phyloP scores from a whole-genome alignment of 2,888 invertebrate genomes.

The Caradrina clavipalpis region DNA sequence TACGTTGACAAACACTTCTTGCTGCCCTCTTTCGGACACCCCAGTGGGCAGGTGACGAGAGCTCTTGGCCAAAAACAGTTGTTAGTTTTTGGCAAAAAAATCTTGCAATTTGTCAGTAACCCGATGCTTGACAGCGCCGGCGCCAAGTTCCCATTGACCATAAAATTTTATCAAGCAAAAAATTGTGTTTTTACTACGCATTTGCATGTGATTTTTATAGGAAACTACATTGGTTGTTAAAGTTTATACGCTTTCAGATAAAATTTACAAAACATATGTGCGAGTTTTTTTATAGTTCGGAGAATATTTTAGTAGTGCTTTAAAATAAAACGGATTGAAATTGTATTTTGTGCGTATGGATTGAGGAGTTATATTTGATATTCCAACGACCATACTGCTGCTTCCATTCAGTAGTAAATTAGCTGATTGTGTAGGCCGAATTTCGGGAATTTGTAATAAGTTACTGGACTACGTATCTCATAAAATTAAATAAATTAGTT shows the following conservation, averaged over 20 bases:
- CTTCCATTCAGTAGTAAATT: too few species aligned
- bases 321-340: slow-evolving; percentile 10
- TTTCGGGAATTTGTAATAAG: too few species aligned
- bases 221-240: slow-evolving; percentile 54
- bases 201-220: slow-evolving; percentile 62
- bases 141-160: slow-evolving; percentile 62
- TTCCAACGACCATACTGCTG: too few species aligned
- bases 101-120: slow-evolving; percentile 59
- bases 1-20: slow-evolving; percentile 36
- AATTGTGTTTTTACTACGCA: slow-evolving; percentile 50
- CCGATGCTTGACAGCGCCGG: slow-evolving; percentile 65
- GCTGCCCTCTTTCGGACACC: slow-evolving; percentile 28
- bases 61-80: slow-evolving; percentile 43
- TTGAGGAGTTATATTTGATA: too few species aligned
- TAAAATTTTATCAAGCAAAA: slow-evolving; percentile 66
- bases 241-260: slow-evolving; percentile 50
- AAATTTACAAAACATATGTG: slow-evolving; percentile 46
- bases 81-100: slow-evolving; percentile 38
- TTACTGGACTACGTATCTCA: too few species aligned
- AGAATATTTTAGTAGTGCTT: slow-evolving; percentile 28
- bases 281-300: slow-evolving; percentile 34
- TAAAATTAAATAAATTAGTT: too few species aligned
- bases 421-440: too few species aligned
- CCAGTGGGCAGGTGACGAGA: slow-evolving; percentile 59
- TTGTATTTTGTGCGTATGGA: background rate